Evolutionary conservation across 2,797 vertebrate genomes (phyloP).

Genomic region (Momotus momota): DNA sequence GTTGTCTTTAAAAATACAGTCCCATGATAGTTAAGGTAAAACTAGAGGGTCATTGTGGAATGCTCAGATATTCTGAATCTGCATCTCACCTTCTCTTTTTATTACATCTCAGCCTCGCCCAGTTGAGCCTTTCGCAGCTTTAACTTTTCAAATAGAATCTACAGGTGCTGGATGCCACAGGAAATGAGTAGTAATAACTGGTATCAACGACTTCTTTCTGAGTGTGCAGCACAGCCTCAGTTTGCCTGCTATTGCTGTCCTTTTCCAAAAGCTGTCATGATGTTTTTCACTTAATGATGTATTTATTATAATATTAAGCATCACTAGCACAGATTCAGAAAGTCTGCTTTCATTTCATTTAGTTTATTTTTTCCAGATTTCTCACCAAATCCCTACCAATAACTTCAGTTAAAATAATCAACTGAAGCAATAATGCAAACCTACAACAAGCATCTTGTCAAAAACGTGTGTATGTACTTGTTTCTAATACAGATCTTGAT

Average conservation of each 20-base stretch:
- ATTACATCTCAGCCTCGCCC: neutral
- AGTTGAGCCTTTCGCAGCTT: neutral
- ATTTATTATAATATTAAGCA: neutral
- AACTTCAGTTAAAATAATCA: neutral
- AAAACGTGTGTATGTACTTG: neutral
- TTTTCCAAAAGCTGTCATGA: neutral
- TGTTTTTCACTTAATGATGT: neutral
- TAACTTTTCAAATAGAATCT: neutral
- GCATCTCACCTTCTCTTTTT: neutral
- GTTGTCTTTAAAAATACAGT: neutral
- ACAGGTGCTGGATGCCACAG: slow-evolving; percentile 9
- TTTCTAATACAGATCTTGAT: neutral
- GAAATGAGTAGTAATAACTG: slow-evolving; percentile 8
- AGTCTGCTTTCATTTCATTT: neutral
- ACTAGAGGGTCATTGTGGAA: neutral
- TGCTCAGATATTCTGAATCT: neutral
- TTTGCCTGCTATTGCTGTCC: neutral
- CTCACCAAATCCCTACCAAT: neutral
- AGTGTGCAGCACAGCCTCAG: neutral
- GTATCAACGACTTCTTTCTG: neutral
- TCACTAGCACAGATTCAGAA: neutral
- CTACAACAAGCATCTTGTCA: neutral
- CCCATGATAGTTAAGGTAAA: neutral
- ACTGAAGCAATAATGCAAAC: neutral
- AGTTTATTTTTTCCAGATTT: neutral